These are phyloP conservation scores for Neomonachus schauinslandi DNA, from an alignment of 2,113 vertebrate species.

Conservation along the genomic window DNA sequence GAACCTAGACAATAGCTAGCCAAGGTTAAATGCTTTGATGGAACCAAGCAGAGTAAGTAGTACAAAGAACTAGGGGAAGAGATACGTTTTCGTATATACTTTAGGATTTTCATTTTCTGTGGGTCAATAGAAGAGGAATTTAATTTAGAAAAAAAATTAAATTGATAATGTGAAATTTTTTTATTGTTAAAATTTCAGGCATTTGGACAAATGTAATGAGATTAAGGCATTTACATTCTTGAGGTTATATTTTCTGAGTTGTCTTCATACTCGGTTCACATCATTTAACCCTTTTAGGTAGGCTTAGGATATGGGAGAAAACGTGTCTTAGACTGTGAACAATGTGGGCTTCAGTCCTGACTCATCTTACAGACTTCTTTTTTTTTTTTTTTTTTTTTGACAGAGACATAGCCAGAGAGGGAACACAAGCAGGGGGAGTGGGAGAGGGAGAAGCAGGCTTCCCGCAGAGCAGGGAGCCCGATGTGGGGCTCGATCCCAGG, in stretches of 20 bases:
- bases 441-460: no score
- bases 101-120: conserved; percentile 39
- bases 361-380: not conserved
- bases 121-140: conserved; percentile 1
- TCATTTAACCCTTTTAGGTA: not conserved
- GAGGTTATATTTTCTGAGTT: not conserved
- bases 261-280: not conserved
- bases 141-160: conserved; percentile 50
- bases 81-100: not conserved
- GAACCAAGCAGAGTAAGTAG: not conserved
- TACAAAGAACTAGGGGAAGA: not conserved
- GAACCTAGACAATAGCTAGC: not conserved
- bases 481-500: no score
- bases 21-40: not conserved
- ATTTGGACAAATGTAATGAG: conserved; percentile 44
- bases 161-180: not conserved
- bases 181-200: conserved; percentile 34
- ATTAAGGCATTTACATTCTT: not conserved
- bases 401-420: no score
- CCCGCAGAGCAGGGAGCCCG: no score
- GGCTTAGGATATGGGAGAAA: not conserved
- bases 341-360: not conserved
- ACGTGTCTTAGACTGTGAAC: not conserved
- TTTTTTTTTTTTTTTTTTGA: no score
- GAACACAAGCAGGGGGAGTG: no score